phyloP scores from a whole-genome alignment of 2,797 vertebrate genomes.

The Myotis vivesi region DNA sequence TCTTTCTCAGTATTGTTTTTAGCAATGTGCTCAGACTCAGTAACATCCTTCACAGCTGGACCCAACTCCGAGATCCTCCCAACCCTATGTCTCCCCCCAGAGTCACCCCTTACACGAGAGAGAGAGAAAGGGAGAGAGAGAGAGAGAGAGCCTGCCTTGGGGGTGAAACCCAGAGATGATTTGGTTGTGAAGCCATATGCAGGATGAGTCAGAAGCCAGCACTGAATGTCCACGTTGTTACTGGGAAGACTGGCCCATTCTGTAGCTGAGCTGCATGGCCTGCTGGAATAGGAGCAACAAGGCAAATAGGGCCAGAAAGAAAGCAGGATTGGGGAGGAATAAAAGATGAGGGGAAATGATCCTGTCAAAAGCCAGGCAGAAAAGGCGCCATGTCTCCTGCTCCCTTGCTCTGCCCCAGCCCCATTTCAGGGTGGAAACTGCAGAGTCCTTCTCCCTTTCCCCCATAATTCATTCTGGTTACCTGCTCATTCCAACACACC shows the following conservation, averaged over 20 bases:
- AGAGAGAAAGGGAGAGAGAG: too few species aligned
- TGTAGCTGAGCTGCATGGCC: background rate
- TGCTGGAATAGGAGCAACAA: background rate
- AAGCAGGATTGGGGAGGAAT: background rate
- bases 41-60: background rate
- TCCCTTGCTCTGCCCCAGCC: background rate
- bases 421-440: background rate
- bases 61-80: background rate
- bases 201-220: background rate
- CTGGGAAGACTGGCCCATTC: background rate
- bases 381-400: background rate
- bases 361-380: background rate
- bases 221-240: background rate
- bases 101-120: background rate
- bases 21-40: background rate
- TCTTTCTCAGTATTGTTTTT: background rate
- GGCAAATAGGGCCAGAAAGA: background rate
- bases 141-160: background rate
- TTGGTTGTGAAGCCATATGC: background rate
- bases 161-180: background rate
- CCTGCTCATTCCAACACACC: background rate
- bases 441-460: background rate
- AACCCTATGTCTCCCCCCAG: background rate
- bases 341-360: background rate
- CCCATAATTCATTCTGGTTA: background rate